These are phyloP conservation scores for Labeo rohita DNA, from an alignment of 2,113 vertebrate genomes.

Conservation along the genomic window DNA sequence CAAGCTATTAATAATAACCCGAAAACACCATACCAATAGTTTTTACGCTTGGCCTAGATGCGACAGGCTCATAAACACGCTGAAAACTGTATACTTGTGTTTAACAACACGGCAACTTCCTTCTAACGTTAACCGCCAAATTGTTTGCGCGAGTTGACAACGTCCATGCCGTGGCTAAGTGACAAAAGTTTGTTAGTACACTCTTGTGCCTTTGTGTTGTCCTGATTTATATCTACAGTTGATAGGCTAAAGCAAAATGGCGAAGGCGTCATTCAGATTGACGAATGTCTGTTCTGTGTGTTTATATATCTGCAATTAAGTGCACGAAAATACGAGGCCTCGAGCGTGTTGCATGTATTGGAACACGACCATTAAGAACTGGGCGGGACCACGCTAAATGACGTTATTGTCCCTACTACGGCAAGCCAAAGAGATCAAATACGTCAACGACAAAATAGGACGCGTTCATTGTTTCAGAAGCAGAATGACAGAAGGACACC, in stretches of 20 bases:
- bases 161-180: too few species aligned
- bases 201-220: neutral
- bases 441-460: neutral
- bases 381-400: neutral
- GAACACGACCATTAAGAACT: neutral
- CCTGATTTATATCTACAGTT: neutral
- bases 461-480: neutral
- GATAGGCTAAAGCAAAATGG: neutral
- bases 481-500: too few species aligned
- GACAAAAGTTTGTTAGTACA: neutral
- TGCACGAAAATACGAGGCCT: neutral
- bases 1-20: neutral
- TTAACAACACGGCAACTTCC: neutral
- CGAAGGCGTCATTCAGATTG: neutral
- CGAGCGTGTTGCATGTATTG: neutral
- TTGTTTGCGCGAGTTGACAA: slow-evolving; percentile 45
- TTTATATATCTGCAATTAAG: neutral
- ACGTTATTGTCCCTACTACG: neutral
- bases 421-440: neutral
- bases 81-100: slow-evolving; percentile 1
- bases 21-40: neutral
- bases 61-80: neutral
- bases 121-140: slow-evolving; percentile 61
- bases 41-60: neutral
- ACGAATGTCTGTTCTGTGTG: neutral